Percentiles rank a stretch among this genome's conserved stretches.
Conservation (phyloP, 1,140 invertebrate genomes). For the Globodera rostochiensis region DNA sequence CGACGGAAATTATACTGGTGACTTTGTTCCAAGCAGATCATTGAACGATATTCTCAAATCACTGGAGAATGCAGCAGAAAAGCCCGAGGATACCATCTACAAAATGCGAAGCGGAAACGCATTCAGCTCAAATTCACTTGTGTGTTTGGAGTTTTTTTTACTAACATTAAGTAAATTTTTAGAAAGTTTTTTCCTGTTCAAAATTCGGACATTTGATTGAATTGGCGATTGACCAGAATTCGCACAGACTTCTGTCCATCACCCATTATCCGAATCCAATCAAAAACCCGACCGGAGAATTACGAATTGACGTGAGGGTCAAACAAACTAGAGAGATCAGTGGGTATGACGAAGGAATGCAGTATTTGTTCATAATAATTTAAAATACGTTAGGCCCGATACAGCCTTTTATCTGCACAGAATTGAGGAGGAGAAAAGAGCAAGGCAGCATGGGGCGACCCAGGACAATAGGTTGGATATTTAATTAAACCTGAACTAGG, state of each 20-base stretch:
- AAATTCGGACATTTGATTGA: conserved; percentile 53
- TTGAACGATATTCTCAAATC: not conserved
- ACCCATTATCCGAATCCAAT: conserved; percentile 57
- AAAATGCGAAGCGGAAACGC: conserved; percentile 31
- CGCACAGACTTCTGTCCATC: conserved; percentile 51
- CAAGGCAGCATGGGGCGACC: conserved; percentile 60
- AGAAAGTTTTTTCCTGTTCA: conserved; percentile 51
- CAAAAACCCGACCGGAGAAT: not conserved
- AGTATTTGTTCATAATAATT: conserved; percentile 30
- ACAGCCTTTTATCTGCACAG: conserved; percentile 60
- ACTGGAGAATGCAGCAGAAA: not conserved
- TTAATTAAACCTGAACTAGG: not conserved
- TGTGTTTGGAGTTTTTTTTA: conserved; percentile 26
- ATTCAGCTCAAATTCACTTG: conserved; percentile 17
- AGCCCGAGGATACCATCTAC: conserved; percentile 12
- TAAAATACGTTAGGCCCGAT: conserved; percentile 51
- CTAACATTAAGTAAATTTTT: conserved; percentile 19
- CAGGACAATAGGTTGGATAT: conserved; percentile 53
- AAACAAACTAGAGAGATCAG: conserved; percentile 20
- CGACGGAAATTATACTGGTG: conserved; percentile 48
- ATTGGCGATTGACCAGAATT: conserved; percentile 52
- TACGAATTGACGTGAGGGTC: conserved; percentile 41
- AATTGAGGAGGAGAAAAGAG: conserved; percentile 57
- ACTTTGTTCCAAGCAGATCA: conserved; percentile 13
- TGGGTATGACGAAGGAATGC: conserved; percentile 8